Base-by-base conservation (phyloP, 2,113 vertebrate genomes). In the Oncorhynchus nerka region DNA sequence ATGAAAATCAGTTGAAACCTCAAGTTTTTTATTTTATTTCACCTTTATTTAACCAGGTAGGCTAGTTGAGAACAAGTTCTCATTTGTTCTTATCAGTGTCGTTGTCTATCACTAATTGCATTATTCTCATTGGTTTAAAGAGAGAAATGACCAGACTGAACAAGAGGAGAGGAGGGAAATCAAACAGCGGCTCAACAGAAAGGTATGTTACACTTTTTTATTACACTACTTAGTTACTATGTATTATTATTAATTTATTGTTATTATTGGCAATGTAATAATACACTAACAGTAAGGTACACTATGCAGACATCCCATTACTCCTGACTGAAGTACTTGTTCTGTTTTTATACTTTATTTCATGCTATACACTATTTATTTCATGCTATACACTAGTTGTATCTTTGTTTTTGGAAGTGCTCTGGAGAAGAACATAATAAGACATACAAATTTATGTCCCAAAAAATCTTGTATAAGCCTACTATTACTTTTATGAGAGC, bases 151-250 rank as follows among this genome's bases (percentile, higher is more conserved):
- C 79, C 97, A 99, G 89, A 96, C 95, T 9, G 97, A 99, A 85
- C 97, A 99, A 80, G 97, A 99, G 69, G 97, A 99, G 89, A 95
- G 97, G 73, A 93, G 97, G 73, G 97, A 99, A 91, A 99, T 99
- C 89, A 99, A 99, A 88, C 97, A 99, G 84, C 91, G 97, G 76
- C 87, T 99, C 83, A 99, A 98, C 26, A 96, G 97, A 93, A 99
- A 99, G 96, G 97, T 99, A 94, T 20, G 24, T 64, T 7, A 62
- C 59, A 22, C 20, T 16, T 7, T 34, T 34, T 3, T 62, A 22
- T 6, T 9, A 62, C 16, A 19, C 0, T 45, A 45, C 39, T 3
- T 45, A 45, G 16, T 55, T 16, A 55, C 4, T 64, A 4, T 26
- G 4, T 49, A 64, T 24, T 16, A 3, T 20, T 71, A 0, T 19